Percentiles rank a stretch among this genome's conserved stretches.
These are phyloP conservation scores for Egretta garzetta DNA, from an alignment of 2,113 vertebrate genomes.

Conservation along the genomic window DNA sequence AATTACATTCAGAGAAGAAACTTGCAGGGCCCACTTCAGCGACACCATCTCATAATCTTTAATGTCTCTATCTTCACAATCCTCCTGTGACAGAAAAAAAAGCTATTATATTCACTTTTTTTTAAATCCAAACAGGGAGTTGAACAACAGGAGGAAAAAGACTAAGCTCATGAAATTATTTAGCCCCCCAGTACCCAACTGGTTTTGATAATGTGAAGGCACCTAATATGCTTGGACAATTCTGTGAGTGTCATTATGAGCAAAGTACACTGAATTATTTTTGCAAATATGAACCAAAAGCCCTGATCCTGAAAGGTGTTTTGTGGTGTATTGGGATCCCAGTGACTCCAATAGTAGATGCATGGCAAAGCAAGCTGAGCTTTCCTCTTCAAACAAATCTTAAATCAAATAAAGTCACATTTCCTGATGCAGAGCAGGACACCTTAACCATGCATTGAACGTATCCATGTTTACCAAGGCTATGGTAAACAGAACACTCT, in stretches of 20 bases:
- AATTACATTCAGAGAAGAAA: neutral
- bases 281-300: neutral
- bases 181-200: neutral
- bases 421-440: neutral
- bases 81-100: neutral
- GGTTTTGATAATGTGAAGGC: neutral
- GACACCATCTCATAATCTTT: neutral
- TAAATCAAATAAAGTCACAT: neutral
- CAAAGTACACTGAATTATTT: neutral
- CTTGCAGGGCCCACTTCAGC: neutral
- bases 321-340: neutral
- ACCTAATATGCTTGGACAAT: neutral
- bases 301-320: neutral
- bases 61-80: neutral
- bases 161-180: neutral
- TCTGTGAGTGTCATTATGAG: neutral
- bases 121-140: neutral
- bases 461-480: neutral
- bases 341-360: neutral
- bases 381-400: neutral
- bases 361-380: neutral
- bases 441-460: neutral
- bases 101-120: neutral
- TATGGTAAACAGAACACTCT: neutral
- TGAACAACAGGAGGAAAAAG: neutral